A percentile compares a stretch with the other conserved stretches of the same genome.
phyloP scores from a whole-genome alignment of 2,113 vertebrate genomes.

The Nesoenas mayeri region DNA sequence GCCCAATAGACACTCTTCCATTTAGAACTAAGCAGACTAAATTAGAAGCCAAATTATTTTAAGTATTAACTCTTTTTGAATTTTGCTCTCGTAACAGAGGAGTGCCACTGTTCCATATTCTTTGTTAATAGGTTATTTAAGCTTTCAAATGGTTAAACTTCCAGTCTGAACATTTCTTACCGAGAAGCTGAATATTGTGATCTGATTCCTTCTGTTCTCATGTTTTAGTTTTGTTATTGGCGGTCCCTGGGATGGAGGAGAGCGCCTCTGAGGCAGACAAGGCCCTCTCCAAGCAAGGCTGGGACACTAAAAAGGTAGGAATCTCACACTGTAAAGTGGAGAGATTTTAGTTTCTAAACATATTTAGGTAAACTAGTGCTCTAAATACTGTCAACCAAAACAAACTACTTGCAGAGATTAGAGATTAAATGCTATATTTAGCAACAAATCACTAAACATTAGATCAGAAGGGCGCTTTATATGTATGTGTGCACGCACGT shows the following conservation, averaged over 20 bases:
- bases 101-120: neutral
- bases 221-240: slow-evolving; percentile 84
- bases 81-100: neutral
- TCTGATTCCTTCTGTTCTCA: neutral
- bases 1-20: neutral
- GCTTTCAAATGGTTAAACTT: neutral
- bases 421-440: neutral
- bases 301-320: slow-evolving; percentile 91
- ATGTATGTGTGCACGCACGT: neutral
- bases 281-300: slow-evolving; percentile 83
- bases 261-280: slow-evolving; percentile 81
- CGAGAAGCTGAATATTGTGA: neutral
- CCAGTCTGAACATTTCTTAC: neutral
- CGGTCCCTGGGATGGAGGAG: slow-evolving; percentile 92
- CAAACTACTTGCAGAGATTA: neutral
- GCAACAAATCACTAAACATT: neutral
- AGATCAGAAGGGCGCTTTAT: neutral
- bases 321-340: neutral
- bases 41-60: accelerated
- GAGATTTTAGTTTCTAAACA: neutral
- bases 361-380: neutral
- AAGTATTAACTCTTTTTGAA: neutral
- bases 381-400: neutral
- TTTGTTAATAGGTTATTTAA: neutral
- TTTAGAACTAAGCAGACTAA: neutral